Evolutionary conservation across 2,113 vertebrate species (phyloP), one percentile per base, ranked within the genome.

Genomic region (Tyto alba): DNA sequence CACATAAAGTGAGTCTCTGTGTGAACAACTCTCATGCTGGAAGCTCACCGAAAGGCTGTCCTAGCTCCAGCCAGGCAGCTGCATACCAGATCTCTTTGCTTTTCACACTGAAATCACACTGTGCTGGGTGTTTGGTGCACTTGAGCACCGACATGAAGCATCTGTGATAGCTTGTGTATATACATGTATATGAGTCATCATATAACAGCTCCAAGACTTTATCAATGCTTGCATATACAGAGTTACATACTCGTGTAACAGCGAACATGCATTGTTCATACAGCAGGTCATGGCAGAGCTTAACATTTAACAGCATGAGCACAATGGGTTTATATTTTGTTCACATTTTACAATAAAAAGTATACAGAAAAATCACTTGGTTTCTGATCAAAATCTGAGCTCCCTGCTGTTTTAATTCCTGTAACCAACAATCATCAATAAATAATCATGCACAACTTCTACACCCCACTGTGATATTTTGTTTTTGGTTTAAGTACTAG

Each of bases 381-480:
- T 90, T 93, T 96, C 94, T 95, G 92, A 97, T 97, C 77, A 95
- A 87, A 96, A 91, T 89, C 91, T 82, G 71, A 92, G 84, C 66
- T 93, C 89, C 95, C 94, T 85, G 89, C 95, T 89, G 88, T 72
- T 95, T 91, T 96, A 96, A 94, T 96, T 96, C 89, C 84, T 92
- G 90, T 91, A 93, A 94, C 89, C 80, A 96, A 79, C 90, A 93
- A 82, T 92, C 90, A 96, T 92, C 92, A 96, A 96, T 95, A 96
- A 95, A 96, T 95, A 96, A 95, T 92, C 84, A 88, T 2, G 81
- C 60, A 89, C 66, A 85, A 90, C 52, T 94, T 92, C 64, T 92
- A 68, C 26, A 7, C 38, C 90, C 90, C 48, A 68, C 94, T 85
- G 92, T 60, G 94, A 69, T 55, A 93, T 64, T 95, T 90, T 92